Evolutionary conservation across 2,113 vertebrate genomes (phyloP).

Genomic region (Hiodon alosoides): DNA sequence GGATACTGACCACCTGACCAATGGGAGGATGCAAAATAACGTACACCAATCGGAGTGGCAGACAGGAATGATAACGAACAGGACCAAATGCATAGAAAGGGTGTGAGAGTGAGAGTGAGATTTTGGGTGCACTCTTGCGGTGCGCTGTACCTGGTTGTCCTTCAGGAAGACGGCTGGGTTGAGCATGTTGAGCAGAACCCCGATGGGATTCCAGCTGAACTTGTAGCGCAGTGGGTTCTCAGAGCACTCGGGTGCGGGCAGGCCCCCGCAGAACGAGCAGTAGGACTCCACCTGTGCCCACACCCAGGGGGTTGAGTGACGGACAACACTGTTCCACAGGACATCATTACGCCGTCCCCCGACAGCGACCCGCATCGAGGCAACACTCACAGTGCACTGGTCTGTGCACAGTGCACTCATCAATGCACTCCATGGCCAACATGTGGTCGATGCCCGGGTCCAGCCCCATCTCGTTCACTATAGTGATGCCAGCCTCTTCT

Average conservation of each 20-base stretch:
- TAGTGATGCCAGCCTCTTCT: slow-evolving; percentile 82
- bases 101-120: not conserved
- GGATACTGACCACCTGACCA: slow-evolving; percentile 61
- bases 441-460: slow-evolving; percentile 97
- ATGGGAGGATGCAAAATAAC: not conserved
- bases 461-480: slow-evolving; percentile 87
- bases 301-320: not conserved
- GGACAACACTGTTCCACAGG: too few relatives aligned
- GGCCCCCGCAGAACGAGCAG: slow-evolving; percentile 85
- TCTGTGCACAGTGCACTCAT: too few relatives aligned
- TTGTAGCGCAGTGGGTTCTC: slow-evolving; percentile 94
- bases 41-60: too few relatives aligned
- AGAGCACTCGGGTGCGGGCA: slow-evolving; percentile 87
- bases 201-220: slow-evolving; percentile 94
- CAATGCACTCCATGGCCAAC: slow-evolving; percentile 92
- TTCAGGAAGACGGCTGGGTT: slow-evolving; percentile 77
- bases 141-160: slow-evolving; percentile 71
- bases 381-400: slow-evolving; percentile 77
- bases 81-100: too few relatives aligned
- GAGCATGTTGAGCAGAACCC: slow-evolving; percentile 83
- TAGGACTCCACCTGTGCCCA: slow-evolving; percentile 80
- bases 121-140: not conserved
- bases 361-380: not conserved
- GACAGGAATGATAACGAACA: not conserved
- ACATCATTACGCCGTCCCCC: too few relatives aligned